Conservation (phyloP, 2,113 vertebrate genomes). For the Phalacrocorax aristotelis region DNA sequence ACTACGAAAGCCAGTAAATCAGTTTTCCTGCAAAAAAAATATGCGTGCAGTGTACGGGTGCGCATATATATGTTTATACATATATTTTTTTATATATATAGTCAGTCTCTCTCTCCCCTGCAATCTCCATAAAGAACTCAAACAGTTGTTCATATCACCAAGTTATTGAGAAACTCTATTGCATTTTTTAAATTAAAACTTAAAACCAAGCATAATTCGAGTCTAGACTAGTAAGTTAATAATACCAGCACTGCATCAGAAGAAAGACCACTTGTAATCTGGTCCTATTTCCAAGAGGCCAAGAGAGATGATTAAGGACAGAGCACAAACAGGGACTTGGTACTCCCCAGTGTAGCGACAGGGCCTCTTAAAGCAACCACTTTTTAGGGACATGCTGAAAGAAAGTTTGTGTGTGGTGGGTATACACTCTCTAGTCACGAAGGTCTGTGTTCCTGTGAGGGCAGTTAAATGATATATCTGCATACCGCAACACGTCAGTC, state of each 20-base stretch:
- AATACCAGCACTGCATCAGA: neutral
- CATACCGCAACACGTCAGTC: rapidly evolving
- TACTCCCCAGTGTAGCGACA: rapidly evolving
- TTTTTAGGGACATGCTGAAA: neutral
- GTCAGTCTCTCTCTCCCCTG: neutral
- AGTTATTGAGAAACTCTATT: neutral
- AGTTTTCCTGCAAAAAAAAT: neutral
- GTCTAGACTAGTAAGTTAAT: neutral
- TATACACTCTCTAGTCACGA: neutral
- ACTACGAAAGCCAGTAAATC: neutral
- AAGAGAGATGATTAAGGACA: neutral
- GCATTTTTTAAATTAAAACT: neutral
- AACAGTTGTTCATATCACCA: neutral
- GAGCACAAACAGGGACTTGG: neutral
- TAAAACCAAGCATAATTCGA: neutral
- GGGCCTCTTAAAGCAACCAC: neutral
- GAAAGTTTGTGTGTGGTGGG: neutral
- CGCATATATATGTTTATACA: neutral
- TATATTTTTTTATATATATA: neutral
- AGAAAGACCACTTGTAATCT: neutral
- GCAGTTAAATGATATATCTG: neutral
- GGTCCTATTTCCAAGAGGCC: neutral
- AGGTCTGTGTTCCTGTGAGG: neutral
- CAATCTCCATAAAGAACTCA: neutral
- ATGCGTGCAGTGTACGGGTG: rapidly evolving